Conservation (phyloP, 37 sponge, comb jelly and placozoan genomes). For the Hormiphora californensis region DNA sequence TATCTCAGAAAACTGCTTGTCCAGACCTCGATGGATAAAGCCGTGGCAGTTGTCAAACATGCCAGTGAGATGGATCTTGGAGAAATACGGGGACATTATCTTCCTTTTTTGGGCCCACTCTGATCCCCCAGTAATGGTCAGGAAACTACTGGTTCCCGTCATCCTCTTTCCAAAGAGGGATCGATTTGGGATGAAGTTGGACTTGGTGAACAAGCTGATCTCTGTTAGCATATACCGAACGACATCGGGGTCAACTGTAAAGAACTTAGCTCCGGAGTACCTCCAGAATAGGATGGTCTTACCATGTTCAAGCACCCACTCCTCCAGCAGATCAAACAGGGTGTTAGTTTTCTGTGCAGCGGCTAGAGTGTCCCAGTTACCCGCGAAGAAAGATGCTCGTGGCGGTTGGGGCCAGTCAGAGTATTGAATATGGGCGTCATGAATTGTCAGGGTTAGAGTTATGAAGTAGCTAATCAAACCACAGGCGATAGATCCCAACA, state of each 20-base stretch:
- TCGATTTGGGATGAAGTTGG: not conserved
- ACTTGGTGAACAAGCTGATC: not conserved
- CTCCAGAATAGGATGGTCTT: not conserved
- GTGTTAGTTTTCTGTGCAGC: too few relatives aligned
- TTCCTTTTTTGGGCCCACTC: not conserved
- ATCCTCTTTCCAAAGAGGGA: not conserved
- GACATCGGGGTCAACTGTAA: not conserved
- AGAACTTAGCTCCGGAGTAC: not conserved
- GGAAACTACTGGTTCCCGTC: slow-evolving; percentile 6
- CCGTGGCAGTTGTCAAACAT: not conserved
- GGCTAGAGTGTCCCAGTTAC: too few relatives aligned
- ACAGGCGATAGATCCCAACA: too few relatives aligned
- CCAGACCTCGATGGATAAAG: not conserved
- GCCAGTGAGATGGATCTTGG: not conserved
- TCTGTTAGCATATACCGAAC: not conserved
- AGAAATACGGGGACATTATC: not conserved
- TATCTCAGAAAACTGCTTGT: not conserved
- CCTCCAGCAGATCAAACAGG: not conserved
- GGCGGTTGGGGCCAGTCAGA: too few relatives aligned
- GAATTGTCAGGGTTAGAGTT: too few relatives aligned
- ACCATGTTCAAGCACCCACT: not conserved
- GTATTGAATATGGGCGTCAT: too few relatives aligned
- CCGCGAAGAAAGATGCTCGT: too few relatives aligned
- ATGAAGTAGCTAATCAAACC: too few relatives aligned
- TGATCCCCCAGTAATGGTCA: not conserved